These are phyloP conservation scores for Sycophaga agraensis DNA, from an alignment of 1,140 invertebrate species.

Conservation along the genomic window DNA sequence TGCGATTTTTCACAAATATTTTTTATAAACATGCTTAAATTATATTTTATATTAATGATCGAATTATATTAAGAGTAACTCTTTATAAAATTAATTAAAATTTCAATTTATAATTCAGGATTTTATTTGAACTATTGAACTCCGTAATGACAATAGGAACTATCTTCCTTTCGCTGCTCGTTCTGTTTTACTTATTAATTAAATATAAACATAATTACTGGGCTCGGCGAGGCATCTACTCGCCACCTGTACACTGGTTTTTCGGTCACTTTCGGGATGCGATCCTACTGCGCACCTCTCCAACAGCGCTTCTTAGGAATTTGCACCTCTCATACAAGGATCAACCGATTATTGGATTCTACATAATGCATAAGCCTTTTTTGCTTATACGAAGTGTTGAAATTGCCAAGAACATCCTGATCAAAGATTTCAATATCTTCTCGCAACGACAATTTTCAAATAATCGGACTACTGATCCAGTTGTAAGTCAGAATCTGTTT, in stretches of 20 bases:
- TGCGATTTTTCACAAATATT: too few relatives aligned
- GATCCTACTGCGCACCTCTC: slow-evolving; percentile 24
- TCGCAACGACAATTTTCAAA: slow-evolving; percentile 45
- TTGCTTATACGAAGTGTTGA: slow-evolving; percentile 34
- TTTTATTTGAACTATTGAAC: too few relatives aligned
- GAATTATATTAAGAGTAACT: too few relatives aligned
- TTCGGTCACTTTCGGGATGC: slow-evolving; percentile 41
- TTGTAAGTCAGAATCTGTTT: slow-evolving; percentile 39
- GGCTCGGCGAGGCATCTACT: slow-evolving; percentile 35
- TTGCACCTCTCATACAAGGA: slow-evolving; percentile 25
- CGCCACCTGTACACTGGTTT: slow-evolving; percentile 33
- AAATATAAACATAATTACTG: slow-evolving; percentile 39
- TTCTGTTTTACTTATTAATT: slow-evolving; percentile 24
- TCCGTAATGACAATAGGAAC: too few relatives aligned
- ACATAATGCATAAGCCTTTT: slow-evolving; percentile 43
- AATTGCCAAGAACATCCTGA: slow-evolving; percentile 44
- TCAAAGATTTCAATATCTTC: slow-evolving; percentile 59
- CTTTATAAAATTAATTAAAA: too few relatives aligned
- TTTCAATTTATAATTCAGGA: too few relatives aligned
- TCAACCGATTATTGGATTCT: slow-evolving; percentile 37
- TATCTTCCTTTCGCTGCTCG: too few relatives aligned
- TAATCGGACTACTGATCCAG: slow-evolving; percentile 31
- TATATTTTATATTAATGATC: too few relatives aligned
- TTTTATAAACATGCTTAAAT: too few relatives aligned
- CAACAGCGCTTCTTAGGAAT: slow-evolving; percentile 45